Base-by-base conservation (phyloP, 92 coral and sea anemone species). In the Isaurus tuberculatus region DNA sequence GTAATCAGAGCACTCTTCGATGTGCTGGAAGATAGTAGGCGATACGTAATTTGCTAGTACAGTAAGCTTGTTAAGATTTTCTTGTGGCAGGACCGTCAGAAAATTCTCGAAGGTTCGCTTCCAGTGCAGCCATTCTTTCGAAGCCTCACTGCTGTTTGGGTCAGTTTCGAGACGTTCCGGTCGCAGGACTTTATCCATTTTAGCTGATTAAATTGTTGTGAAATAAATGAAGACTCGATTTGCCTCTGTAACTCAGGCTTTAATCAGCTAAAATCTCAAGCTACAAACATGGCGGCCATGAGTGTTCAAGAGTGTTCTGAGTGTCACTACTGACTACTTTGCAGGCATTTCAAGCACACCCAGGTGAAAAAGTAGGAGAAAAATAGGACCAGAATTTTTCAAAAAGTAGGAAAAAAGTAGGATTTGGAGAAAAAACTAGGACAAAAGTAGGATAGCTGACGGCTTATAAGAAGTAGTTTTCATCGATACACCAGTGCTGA, bases 151-250 rank as follows among this genome's bases (percentile, higher is more conserved):
- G 75, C 84, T 68, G 55, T 79, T 83, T 19, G 84, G 88, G 57
- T 88, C 88, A 17, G 87, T 78, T 49, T 75, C 84, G 30, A 83
- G 73, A 30, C 84, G 84, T 70, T 88, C 91, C n/a, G 88, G 91
- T 30, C 88, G 85, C 64, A 88, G 74, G 1, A 75, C 91, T 88
- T 83, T 81, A 72, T 87, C 90, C 79, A 88, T 83, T 73, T 68
- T 25, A 37, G 73, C 33, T 71, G 77, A 87, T 49, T 87, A 87
- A 87, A 87, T 86, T 86, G 81, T 86, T 64, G 73, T 65, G 13
- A 64, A 58, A 33, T 13, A 60, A 44, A 16, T n/a, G n/a, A 79
- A 65, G 30, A 65, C 70, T 65, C 70, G 34, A 26, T 27, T 79
- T 57, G 83, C 72, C 83, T 28, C 70, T 26, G 70, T 65, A 65